Base-by-base conservation (phyloP, 2,113 vertebrate genomes). In the Psittacula cyanocephala region DNA sequence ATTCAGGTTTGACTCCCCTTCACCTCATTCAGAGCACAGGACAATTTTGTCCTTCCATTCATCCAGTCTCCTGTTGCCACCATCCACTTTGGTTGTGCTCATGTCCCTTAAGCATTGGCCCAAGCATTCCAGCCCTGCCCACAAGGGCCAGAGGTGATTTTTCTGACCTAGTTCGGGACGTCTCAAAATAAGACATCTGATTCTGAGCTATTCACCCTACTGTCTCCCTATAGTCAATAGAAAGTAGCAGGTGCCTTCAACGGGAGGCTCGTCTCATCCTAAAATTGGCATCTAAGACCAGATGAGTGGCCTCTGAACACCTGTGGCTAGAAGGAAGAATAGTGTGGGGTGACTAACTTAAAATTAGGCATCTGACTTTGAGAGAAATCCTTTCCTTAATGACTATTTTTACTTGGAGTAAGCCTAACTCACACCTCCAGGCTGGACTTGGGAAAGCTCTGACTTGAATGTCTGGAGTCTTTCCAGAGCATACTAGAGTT, bases 341-440 rank as follows among this genome's bases (percentile, higher is more conserved):
- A 77, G 13, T 18, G 9, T 37, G 5, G 47, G 24, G 46, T 89
- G 91, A 41, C 81, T 87, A 76, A 50, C 35, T 52, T 85, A 79
- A 87, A 96, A 94, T 85, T 57, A 91, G 25, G 11, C 62, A 49
- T 23, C 44, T 81, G 28, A 33, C 77, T 88, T 74, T 90, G 50
- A 79, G 43, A 91, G 41, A 92, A 96, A 72, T n/a, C 17, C 47
- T 95, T 81, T 47, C 20, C 37, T 62, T 89, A 94, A 89, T 84
- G 16, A 84, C 35, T 92, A 4, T 47, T 88, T 86, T 63, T 43
- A 80, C 41, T 65, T 18, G 37, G 50, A 70, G 69, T 55, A 78
- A 81, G 9, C 9, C n/a, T 68, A 91, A 68, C 20, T 81, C 25
- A 63, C 24, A 71, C 35, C 47, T 91, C 86, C 65, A 81, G 83